These are phyloP conservation scores for Cephus nigrinus DNA, from an alignment of 2,888 invertebrate species.

Conservation along the genomic window DNA sequence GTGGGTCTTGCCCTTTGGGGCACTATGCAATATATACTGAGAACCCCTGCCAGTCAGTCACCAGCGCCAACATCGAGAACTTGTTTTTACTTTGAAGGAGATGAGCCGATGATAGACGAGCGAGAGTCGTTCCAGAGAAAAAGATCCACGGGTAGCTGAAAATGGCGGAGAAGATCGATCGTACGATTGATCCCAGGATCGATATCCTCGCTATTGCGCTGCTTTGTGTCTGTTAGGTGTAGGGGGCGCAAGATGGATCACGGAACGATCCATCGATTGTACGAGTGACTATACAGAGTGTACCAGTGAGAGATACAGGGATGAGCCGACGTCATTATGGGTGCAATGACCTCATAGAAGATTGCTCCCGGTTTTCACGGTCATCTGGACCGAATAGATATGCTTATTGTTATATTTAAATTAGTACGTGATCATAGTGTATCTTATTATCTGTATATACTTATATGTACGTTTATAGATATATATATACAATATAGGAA, in stretches of 20 bases:
- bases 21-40: neutral
- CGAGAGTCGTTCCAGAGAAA: slow-evolving; percentile 1
- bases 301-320: neutral
- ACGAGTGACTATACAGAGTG: neutral
- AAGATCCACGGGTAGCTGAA: slow-evolving; percentile 1
- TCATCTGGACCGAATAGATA: neutral
- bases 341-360: neutral
- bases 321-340: neutral
- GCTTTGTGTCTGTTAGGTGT: neutral
- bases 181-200: neutral
- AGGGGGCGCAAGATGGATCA: neutral
- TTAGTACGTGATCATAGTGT: neutral
- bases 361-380: neutral
- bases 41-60: neutral
- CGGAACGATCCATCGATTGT: neutral
- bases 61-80: slow-evolving; percentile 2
- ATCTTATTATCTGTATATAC: neutral
- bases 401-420: neutral
- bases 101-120: slow-evolving; percentile 7
- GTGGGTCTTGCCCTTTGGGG: neutral
- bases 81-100: slow-evolving; percentile 3
- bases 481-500: no score
- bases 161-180: neutral
- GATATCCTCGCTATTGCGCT: neutral
- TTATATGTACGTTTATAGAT: neutral